Conservation (phyloP, 2,797 vertebrate species). For the Telmatherina bonti region DNA sequence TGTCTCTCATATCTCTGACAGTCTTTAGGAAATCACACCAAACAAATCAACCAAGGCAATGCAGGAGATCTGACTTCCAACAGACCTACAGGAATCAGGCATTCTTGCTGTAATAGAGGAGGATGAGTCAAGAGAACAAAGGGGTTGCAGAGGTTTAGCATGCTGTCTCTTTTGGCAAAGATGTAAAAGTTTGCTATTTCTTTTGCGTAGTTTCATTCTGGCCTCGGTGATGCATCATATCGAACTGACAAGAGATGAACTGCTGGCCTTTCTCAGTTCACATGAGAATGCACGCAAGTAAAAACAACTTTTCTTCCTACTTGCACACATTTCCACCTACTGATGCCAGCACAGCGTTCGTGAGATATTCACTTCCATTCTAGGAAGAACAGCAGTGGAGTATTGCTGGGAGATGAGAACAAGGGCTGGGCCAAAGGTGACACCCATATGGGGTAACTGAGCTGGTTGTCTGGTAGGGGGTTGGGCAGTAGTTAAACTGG, state of each 20-base stretch:
- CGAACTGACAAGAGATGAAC: slow-evolving; percentile 77
- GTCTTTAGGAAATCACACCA: slow-evolving; percentile 82
- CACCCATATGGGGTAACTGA: slow-evolving; percentile 68
- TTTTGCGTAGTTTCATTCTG: slow-evolving; percentile 69
- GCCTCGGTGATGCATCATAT: slow-evolving; percentile 72
- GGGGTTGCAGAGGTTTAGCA: slow-evolving; percentile 74
- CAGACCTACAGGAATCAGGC: slow-evolving; percentile 71
- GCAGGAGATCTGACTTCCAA: slow-evolving; percentile 77
- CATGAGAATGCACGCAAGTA: slow-evolving; percentile 55
- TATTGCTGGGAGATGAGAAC: slow-evolving; percentile 27
- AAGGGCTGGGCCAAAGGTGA: slow-evolving; percentile 63
- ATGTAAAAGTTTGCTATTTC: slow-evolving; percentile 69
- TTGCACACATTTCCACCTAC: slow-evolving; percentile 66
- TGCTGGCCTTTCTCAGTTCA: slow-evolving; percentile 60
- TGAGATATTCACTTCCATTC: slow-evolving; percentile 65
- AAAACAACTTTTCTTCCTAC: slow-evolving; percentile 62
- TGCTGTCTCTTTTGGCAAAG: slow-evolving; percentile 78
- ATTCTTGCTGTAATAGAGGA: slow-evolving; percentile 72
- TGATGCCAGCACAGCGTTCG: slow-evolving; percentile 35
- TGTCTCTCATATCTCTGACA: slow-evolving; percentile 79
- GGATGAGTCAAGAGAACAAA: slow-evolving; percentile 79
- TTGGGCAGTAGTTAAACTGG: slow-evolving; percentile 40
- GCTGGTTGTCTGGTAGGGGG: slow-evolving; percentile 54
- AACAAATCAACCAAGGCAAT: slow-evolving; percentile 73
- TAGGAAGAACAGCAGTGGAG: slow-evolving; percentile 50